These are phyloP conservation scores for Urocolius indicus DNA, from an alignment of 2,113 vertebrate genomes.

Conservation along the genomic window DNA sequence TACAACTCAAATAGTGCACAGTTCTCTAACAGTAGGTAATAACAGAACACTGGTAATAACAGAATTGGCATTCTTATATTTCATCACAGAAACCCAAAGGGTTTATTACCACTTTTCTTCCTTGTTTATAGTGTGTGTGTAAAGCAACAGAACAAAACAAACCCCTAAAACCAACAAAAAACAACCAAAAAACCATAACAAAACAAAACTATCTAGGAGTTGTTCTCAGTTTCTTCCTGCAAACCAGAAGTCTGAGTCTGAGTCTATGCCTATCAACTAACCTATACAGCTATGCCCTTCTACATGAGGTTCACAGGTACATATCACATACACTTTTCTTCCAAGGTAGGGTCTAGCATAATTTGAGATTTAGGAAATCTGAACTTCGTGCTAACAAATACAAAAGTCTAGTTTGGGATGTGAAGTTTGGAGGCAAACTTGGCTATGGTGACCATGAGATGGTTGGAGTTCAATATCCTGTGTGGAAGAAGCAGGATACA, in stretches of 20 bases:
- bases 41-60: not conserved
- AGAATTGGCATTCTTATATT: not conserved
- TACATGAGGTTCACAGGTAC: not conserved
- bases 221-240: not conserved
- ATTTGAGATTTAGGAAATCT: constrained; percentile 38
- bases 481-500: too few species aligned
- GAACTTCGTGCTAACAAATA: too few species aligned
- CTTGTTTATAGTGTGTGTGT: not conserved
- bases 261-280: not conserved
- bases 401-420: too few species aligned
- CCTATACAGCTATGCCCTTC: not conserved
- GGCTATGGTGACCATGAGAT: too few species aligned
- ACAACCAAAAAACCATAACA: too few species aligned
- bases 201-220: not conserved
- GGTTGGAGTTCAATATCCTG: too few species aligned
- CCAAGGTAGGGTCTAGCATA: not conserved
- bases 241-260: not conserved
- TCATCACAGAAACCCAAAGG: not conserved
- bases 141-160: not conserved
- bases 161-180: too few species aligned
- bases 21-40: fast-evolving
- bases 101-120: not conserved
- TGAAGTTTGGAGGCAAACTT: too few species aligned
- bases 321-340: not conserved
- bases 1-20: not conserved